These are phyloP conservation scores for Galeruca laticollis DNA, from an alignment of 2,888 invertebrate genomes.

Conservation along the genomic window DNA sequence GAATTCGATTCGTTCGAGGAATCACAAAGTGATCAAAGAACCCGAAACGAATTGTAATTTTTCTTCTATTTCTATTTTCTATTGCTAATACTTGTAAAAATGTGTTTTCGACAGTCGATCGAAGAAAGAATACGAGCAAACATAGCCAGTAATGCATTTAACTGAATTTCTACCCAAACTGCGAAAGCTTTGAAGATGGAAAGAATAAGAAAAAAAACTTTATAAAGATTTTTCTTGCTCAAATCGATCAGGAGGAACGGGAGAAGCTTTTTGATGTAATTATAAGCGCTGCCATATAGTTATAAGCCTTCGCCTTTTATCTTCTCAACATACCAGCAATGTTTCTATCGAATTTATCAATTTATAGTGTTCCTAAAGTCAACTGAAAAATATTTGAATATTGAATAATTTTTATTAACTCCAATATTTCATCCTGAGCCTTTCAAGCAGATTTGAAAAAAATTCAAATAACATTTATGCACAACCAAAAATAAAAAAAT, in stretches of 20 bases:
- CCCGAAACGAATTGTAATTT: slow-evolving; percentile 25
- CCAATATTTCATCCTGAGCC: too few species aligned
- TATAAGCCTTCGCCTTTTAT: background rate
- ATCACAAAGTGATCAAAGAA: slow-evolving; percentile 32
- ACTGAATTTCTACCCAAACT: slow-evolving; percentile 1
- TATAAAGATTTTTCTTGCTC: background rate
- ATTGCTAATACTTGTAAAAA: slow-evolving; percentile 21
- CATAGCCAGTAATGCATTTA: slow-evolving; percentile 5
- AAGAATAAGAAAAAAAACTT: background rate
- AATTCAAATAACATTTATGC: too few species aligned
- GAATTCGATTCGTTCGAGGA: slow-evolving; percentile 30
- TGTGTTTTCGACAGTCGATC: slow-evolving; percentile 21
- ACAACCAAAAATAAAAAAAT: too few species aligned
- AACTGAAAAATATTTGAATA: too few species aligned
- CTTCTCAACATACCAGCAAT: background rate
- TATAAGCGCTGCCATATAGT: background rate
- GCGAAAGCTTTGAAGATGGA: background rate
- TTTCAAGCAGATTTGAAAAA: too few species aligned
- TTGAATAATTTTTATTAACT: too few species aligned
- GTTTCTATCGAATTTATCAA: background rate
- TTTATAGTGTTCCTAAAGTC: too few species aligned
- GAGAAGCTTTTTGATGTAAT: background rate
- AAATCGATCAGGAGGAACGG: background rate
- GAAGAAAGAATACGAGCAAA: slow-evolving; percentile 12
- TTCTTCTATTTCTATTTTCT: slow-evolving; percentile 8